Evolutionary conservation across 2,113 vertebrate genomes (phyloP).

Genomic region (Cettia cetti): DNA sequence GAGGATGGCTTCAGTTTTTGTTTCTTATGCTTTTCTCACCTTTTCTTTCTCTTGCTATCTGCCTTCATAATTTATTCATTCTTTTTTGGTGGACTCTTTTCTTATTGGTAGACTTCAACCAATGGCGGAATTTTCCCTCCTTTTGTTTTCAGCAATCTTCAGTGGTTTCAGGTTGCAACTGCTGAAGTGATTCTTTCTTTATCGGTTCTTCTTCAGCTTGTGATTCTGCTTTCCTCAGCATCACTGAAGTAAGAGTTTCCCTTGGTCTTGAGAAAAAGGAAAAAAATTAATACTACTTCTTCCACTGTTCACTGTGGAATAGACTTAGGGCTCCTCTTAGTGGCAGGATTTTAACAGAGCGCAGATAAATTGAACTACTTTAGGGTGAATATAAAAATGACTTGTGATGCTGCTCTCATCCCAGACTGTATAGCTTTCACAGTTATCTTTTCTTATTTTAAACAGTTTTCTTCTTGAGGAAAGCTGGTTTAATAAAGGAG

Average conservation of each 20-base stretch:
- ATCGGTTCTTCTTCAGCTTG: not conserved
- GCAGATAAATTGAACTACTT: not conserved
- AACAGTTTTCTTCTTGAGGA: not conserved
- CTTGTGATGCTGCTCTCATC: not conserved
- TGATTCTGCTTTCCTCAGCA: not conserved
- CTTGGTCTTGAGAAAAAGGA: not conserved
- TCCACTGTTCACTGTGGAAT: not conserved
- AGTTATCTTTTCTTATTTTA: not conserved
- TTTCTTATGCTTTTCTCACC: not conserved
- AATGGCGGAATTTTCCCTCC: rapidly evolving
- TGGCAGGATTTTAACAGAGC: slow-evolving; percentile 2
- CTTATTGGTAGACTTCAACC: not conserved
- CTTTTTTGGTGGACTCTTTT: not conserved
- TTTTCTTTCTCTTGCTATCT: not conserved
- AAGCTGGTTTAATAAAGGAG: not conserved
- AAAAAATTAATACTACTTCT: not conserved
- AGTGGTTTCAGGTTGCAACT: not conserved
- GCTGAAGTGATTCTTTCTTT: not conserved
- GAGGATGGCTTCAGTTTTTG: not conserved
- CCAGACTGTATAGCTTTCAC: not conserved
- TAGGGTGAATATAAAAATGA: not conserved
- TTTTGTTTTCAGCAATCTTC: not conserved
- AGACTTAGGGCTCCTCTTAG: slow-evolving; percentile 30
- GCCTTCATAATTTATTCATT: not conserved
- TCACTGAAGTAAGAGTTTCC: not conserved